Base-by-base conservation (phyloP, 2,888 invertebrate genomes). In the Pocota personata region DNA sequence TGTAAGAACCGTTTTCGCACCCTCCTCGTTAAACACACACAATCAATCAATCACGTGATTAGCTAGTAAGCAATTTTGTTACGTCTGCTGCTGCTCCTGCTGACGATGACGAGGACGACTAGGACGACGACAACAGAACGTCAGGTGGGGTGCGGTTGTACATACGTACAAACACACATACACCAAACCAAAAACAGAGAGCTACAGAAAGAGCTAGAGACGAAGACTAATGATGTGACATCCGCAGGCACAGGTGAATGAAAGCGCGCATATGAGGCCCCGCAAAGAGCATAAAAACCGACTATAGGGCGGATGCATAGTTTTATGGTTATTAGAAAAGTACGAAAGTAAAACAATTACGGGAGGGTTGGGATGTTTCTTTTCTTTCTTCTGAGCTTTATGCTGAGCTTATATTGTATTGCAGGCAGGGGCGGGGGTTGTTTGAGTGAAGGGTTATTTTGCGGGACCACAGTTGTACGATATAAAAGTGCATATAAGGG, bases 211-310 rank as follows among this genome's bases (percentile, higher is more conserved):
- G 60, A 69, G 30, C 55, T 52, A 64, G 71, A 86, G 87, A 88
- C 86, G 79, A 77, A 88, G 87, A 88, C 89, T 88, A 89, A 89
- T 88, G 89, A 89, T 88, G 88, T 88, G 88, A 88, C 89, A 88
- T 87, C 87, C 82, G 87, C 87, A 86, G 84, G 72, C 86, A 86
- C 86, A 86, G 86, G 86, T 86, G 86, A 77, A 82, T 82, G 57
- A 55, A 66, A 86, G 67, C 82, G 76, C 82, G 82, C 86, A 86
- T 82, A 86, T 86, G 86, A 86, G 86, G 55, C 76, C n/a, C 76
- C 82, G 67, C 60, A 72, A 72, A 66, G 43, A 82, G 76, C 76
- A 82, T 82, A 82, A 86, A 86, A 86, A 66, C 82, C 67, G 12
- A 62, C 83, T 24, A 40, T 35, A 64, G 71, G 50, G 50, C 58